phyloP scores from a whole-genome alignment of 2,888 invertebrate genomes.

The Rugalucina vietnamica region DNA sequence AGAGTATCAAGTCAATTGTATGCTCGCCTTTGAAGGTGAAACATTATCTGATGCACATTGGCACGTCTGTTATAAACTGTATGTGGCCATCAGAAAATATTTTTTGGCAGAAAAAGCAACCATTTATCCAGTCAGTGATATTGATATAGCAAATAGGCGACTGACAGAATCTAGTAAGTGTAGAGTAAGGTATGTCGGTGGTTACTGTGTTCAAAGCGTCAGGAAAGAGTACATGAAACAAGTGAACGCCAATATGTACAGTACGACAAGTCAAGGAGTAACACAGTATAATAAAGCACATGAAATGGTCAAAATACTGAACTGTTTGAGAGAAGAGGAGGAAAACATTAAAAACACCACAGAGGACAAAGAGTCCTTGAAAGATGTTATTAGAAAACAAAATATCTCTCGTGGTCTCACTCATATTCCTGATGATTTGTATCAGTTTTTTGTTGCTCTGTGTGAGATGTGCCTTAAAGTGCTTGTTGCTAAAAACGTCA shows the following conservation, averaged over 20 bases:
- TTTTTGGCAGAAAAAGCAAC: not conserved
- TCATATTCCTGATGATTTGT: slow-evolving; percentile 11
- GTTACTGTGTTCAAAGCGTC: slow-evolving; percentile 6
- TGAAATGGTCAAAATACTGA: not conserved
- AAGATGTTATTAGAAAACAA: not conserved
- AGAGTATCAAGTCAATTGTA: not conserved
- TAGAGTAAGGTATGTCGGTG: slow-evolving; percentile 26
- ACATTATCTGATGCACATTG: not conserved
- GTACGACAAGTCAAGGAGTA: not conserved
- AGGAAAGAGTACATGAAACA: not conserved
- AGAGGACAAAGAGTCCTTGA: not conserved
- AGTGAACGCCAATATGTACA: not conserved
- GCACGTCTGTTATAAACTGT: slow-evolving; percentile 4
- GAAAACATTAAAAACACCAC: not conserved
- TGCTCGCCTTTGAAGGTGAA: not conserved
- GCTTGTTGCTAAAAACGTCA: slow-evolving; percentile 12
- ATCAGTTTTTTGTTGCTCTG: not conserved
- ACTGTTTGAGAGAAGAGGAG: not conserved
- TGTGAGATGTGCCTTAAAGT: slow-evolving; percentile 1
- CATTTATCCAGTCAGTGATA: not conserved
- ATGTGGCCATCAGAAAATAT: slow-evolving; percentile 8
- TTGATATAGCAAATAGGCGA: not conserved
- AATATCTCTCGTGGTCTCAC: slow-evolving; percentile 12
- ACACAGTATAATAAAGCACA: not conserved
- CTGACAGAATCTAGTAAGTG: not conserved